These are phyloP conservation scores for Pygoscelis adeliae DNA, from an alignment of 2,113 vertebrate species.

Conservation along the genomic window DNA sequence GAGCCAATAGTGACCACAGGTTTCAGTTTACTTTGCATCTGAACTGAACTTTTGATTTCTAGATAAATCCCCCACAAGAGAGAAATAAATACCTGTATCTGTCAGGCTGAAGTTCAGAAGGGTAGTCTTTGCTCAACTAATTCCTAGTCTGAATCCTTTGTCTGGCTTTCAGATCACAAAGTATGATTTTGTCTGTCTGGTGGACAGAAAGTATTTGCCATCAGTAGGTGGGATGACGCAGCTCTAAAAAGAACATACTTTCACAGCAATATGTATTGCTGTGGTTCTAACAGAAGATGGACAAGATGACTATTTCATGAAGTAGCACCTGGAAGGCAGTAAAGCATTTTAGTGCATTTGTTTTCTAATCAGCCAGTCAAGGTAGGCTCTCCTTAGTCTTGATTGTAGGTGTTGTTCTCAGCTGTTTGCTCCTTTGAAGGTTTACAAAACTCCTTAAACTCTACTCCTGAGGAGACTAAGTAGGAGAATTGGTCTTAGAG, in stretches of 20 bases:
- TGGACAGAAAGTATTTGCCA: neutral
- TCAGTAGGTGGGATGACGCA: neutral
- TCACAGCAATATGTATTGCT: neutral
- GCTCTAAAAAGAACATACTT: neutral
- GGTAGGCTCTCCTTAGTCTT: neutral
- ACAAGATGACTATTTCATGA: neutral
- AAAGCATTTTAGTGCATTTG: neutral
- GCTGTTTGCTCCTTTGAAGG: neutral
- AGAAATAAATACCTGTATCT: neutral
- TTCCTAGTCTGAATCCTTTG: neutral
- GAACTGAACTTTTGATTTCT: neutral
- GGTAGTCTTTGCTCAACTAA: neutral
- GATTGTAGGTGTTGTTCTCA: neutral
- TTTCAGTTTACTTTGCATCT: neutral
- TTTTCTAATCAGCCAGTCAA: neutral
- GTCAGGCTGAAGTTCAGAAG: neutral
- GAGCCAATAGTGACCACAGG: neutral
- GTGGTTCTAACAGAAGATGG: neutral
- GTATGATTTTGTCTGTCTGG: neutral
- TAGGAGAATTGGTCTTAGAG: neutral
- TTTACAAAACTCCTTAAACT: neutral
- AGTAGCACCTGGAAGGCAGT: neutral
- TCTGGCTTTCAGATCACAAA: neutral
- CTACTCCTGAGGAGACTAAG: neutral
- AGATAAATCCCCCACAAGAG: neutral